Percentiles rank a stretch among this genome's conserved stretches.
These are phyloP conservation scores for Pelecanoides urinatrix DNA, from an alignment of 2,113 vertebrate species.

Conservation along the genomic window DNA sequence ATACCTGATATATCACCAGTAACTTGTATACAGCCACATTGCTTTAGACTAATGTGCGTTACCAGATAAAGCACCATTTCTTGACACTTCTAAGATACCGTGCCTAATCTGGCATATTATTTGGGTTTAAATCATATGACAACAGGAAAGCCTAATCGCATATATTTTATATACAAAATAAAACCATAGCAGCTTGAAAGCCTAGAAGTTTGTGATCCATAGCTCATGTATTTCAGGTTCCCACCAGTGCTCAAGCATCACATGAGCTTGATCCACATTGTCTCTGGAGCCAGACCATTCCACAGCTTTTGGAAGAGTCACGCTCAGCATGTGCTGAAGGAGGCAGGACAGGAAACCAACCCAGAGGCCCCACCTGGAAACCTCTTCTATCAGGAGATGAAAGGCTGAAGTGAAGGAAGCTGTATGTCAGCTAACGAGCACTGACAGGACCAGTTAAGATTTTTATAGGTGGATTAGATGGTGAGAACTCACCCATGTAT, in stretches of 20 bases:
- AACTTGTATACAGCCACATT: background rate
- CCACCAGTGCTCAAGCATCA: background rate
- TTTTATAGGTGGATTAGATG: background rate
- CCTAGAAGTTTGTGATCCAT: background rate
- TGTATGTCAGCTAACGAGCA: background rate
- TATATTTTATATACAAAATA: background rate
- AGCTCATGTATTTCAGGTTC: background rate
- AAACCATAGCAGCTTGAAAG: background rate
- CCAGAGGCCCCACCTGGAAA: background rate
- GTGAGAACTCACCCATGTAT: background rate
- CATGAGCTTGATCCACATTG: background rate
- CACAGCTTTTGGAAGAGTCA: background rate
- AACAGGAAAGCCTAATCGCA: background rate
- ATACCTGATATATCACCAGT: background rate
- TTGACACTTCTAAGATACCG: background rate
- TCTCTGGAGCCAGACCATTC: background rate
- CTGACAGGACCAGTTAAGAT: background rate
- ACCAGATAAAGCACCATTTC: background rate
- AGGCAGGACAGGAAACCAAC: background rate
- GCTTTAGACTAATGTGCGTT: fast-evolving
- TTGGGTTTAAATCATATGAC: background rate
- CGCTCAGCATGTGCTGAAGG: fast-evolving
- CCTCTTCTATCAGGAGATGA: background rate
- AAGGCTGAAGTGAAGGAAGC: background rate
- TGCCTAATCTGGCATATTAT: background rate